These are phyloP conservation scores for Oreotragus oreotragus DNA, from an alignment of 2,113 vertebrate species.

Conservation along the genomic window DNA sequence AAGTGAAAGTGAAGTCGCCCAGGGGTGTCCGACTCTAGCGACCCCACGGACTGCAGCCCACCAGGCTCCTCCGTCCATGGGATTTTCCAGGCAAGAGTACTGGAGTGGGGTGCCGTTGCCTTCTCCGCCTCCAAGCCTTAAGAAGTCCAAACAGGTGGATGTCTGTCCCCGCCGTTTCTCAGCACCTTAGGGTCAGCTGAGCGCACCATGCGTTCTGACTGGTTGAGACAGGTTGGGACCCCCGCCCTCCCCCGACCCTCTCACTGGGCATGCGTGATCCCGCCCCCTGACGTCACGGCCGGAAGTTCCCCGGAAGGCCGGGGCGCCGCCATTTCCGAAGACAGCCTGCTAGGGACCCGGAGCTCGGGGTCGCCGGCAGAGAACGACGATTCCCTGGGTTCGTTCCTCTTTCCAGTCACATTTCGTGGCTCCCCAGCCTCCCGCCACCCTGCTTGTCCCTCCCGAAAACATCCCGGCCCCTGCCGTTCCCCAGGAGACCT, in stretches of 20 bases:
- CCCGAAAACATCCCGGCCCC: background rate
- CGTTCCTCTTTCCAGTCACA: background rate
- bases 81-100: too few relatives aligned
- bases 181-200: accelerated
- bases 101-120: too few relatives aligned
- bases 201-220: accelerated
- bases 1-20: too few relatives aligned
- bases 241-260: background rate
- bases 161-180: accelerated
- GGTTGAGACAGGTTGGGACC: background rate
- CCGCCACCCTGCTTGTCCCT: background rate
- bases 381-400: accelerated
- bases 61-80: too few relatives aligned
- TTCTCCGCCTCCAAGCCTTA: background rate
- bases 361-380: accelerated
- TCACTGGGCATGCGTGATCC: background rate
- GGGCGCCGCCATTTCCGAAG: background rate
- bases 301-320: background rate
- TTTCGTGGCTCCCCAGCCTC: background rate
- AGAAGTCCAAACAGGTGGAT: too few relatives aligned
- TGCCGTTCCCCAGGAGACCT: background rate
- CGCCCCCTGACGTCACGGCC: background rate
- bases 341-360: accelerated
- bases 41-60: too few relatives aligned
- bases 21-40: too few relatives aligned